Percentiles rank a stretch among this genome's conserved stretches.
Conservation (phyloP, 2,113 vertebrate genomes). For the Tor tambroides region DNA sequence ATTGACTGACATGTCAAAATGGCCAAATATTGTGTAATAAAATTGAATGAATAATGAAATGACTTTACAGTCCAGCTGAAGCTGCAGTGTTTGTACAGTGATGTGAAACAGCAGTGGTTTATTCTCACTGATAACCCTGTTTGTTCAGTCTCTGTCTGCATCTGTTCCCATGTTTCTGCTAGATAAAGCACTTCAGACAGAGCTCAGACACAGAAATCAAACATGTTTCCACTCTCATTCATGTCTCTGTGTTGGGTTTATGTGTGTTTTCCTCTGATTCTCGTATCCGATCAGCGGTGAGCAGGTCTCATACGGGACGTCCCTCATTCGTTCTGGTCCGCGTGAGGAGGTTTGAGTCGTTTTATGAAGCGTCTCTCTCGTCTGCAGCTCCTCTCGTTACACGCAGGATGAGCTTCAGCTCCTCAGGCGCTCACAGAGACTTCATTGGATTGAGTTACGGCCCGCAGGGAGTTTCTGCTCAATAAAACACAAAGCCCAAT, state of each 20-base stretch:
- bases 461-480: slow-evolving; percentile 1
- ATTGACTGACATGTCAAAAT: neutral
- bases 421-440: neutral
- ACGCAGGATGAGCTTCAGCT: slow-evolving; percentile 13
- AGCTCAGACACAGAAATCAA: slow-evolving; percentile 4
- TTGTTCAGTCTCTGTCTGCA: neutral
- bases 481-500: neutral
- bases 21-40: neutral
- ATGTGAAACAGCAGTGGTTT: neutral
- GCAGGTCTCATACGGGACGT: neutral
- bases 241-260: neutral
- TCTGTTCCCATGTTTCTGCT: slow-evolving; percentile 29
- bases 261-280: neutral
- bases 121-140: neutral
- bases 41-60: no score
- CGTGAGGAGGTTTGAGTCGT: neutral
- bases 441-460: neutral
- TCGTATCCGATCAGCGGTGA: no score
- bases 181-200: slow-evolving; percentile 39
- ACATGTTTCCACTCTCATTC: neutral
- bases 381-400: slow-evolving; percentile 11
- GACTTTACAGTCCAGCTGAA: no score
- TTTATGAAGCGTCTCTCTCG: neutral
- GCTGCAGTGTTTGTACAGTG: neutral
- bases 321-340: neutral